phyloP scores from a whole-genome alignment of 2,797 vertebrate species.

The Scolopax rusticola region DNA sequence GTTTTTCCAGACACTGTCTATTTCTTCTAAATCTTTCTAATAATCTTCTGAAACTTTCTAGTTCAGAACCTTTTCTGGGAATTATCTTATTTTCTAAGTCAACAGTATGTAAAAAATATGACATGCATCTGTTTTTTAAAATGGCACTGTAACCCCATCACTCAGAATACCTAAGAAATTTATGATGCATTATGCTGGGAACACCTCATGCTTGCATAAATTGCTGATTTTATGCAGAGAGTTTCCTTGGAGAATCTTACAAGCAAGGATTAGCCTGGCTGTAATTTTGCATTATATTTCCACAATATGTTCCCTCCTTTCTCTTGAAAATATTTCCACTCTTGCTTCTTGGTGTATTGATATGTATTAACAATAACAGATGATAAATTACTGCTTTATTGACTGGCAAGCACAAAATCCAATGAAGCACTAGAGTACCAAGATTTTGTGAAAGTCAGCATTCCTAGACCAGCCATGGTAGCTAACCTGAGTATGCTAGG shows the following conservation, averaged over 20 bases:
- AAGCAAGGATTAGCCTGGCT: not conserved
- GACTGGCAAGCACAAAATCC: not conserved
- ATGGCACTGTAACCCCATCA: not conserved
- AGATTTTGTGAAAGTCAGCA: not conserved
- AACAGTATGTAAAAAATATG: not conserved
- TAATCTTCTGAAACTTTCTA: not conserved
- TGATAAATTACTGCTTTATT: not conserved
- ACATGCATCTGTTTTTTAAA: not conserved
- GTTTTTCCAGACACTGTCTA: not conserved
- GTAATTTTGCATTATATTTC: not conserved
- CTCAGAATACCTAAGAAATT: not conserved
- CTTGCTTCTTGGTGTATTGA: not conserved
- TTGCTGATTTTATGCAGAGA: not conserved
- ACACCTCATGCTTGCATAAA: not conserved
- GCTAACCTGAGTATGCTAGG: not conserved
- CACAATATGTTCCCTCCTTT: not conserved
- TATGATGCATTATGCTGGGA: not conserved
- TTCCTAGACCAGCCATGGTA: not conserved
- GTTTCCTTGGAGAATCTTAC: not conserved
- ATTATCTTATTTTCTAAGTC: not conserved
- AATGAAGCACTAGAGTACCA: not conserved
- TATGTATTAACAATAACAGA: not conserved
- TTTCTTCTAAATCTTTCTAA: not conserved
- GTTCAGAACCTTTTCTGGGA: not conserved
- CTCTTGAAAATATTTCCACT: not conserved